phyloP scores from a whole-genome alignment of 1,140 invertebrate genomes.

The Drosophila bocqueti region DNA sequence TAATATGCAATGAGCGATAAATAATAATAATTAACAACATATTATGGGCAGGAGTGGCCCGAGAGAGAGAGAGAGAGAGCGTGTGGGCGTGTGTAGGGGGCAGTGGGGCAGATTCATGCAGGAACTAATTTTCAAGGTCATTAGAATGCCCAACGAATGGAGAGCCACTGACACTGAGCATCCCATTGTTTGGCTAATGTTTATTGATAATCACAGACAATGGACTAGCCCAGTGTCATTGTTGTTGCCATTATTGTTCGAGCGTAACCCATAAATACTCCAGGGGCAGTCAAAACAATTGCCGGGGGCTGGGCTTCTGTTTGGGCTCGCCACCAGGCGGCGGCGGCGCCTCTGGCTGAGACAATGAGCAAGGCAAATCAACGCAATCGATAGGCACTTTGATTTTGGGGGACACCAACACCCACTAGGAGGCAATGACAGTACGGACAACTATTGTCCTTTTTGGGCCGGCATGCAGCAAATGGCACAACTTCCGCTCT shows the following conservation, averaged over 20 bases:
- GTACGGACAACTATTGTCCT: constrained; percentile 66
- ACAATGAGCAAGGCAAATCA: constrained; percentile 76
- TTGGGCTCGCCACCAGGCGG: background rate
- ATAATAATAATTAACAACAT: constrained; percentile 72
- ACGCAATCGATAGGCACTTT: constrained; percentile 80
- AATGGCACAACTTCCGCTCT: constrained; percentile 83
- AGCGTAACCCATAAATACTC: constrained; percentile 83
- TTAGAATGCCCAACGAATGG: constrained; percentile 63
- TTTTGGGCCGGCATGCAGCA: constrained; percentile 73
- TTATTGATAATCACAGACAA: constrained; percentile 80
- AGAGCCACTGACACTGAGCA: constrained; percentile 54
- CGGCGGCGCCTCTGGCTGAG: constrained; percentile 50
- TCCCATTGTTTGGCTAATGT: constrained; percentile 78
- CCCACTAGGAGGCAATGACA: background rate
- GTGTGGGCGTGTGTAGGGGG: no score
- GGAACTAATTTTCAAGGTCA: constrained; percentile 85
- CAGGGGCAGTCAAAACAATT: constrained; percentile 76
- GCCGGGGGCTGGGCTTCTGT: constrained; percentile 20
- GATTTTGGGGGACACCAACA: constrained; percentile 54
- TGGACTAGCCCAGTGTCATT: constrained; percentile 58
- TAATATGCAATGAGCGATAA: constrained; percentile 75
- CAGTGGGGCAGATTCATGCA: constrained; percentile 63
- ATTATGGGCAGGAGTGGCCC: constrained; percentile 11
- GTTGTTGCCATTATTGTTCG: constrained; percentile 53
- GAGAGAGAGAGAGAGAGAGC: background rate